These are phyloP conservation scores for Scaptomyza reducta DNA, from an alignment of 2,888 invertebrate genomes.

Conservation along the genomic window DNA sequence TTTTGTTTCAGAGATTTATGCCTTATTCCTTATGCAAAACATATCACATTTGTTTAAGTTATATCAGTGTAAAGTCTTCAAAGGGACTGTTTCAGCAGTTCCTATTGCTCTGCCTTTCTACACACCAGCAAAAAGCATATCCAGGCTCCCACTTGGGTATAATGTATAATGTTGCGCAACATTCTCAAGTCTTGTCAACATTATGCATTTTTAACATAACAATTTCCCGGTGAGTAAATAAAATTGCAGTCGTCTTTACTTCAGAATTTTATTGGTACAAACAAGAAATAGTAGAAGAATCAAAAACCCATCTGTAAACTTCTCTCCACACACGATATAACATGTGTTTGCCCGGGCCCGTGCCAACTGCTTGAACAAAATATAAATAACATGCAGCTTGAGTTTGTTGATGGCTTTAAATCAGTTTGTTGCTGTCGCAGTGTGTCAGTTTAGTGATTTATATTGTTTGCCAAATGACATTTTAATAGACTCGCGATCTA, in stretches of 20 bases:
- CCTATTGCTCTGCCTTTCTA: too few relatives aligned
- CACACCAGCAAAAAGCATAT: too few relatives aligned
- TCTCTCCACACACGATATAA: too few relatives aligned
- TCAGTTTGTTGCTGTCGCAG: conserved; percentile 4
- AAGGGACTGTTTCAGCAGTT: too few relatives aligned
- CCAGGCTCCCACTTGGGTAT: too few relatives aligned
- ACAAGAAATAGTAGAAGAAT: not conserved
- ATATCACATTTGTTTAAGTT: too few relatives aligned
- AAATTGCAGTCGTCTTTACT: conserved; percentile 24
- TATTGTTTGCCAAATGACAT: conserved; percentile 54
- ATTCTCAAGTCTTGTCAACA: conserved; percentile 37
- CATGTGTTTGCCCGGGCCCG: too few relatives aligned
- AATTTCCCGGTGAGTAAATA: conserved; percentile 44
- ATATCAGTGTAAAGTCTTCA: too few relatives aligned
- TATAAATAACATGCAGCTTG: conserved; percentile 40
- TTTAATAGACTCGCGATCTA: conserved; percentile 68
- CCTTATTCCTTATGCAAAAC: too few relatives aligned
- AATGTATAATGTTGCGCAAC: conserved; percentile 10
- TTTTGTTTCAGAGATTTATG: too few relatives aligned
- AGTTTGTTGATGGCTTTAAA: conserved; percentile 45
- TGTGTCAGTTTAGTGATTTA: conserved; percentile 50
- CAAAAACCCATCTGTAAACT: too few relatives aligned
- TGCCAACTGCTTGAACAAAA: conserved; percentile 43
- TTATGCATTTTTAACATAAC: conserved; percentile 62
- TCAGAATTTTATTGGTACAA: conserved; percentile 34